These are phyloP conservation scores for Glaucidium brasilianum DNA, from an alignment of 2,113 vertebrate genomes.

Conservation along the genomic window DNA sequence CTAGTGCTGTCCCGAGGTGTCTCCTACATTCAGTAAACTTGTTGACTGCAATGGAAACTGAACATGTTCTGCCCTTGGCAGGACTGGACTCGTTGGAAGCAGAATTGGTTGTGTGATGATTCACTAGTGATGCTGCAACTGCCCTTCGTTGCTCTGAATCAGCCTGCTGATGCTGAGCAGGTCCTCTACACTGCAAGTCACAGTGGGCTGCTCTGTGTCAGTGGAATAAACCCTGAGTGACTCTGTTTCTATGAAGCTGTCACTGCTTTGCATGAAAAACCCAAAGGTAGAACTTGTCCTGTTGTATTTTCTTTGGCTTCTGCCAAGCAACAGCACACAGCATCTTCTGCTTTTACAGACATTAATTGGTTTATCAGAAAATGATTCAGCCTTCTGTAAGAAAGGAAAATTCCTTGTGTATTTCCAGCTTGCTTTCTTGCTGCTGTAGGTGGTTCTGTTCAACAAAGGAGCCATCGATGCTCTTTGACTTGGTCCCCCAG, in stretches of 20 bases:
- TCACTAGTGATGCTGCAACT: background rate
- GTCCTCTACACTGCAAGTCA: background rate
- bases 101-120: background rate
- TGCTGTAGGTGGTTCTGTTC: constrained; percentile 72
- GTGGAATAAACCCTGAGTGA: background rate
- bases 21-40: background rate
- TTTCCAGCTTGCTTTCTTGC: background rate
- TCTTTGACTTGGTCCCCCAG: constrained; percentile 70
- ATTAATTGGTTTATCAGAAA: background rate
- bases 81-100: background rate
- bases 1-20: background rate
- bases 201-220: background rate
- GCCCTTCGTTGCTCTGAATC: background rate
- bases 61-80: fast-evolving
- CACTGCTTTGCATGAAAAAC: background rate
- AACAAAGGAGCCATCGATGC: constrained; percentile 84
- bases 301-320: background rate
- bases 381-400: background rate
- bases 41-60: background rate
- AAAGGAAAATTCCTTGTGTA: background rate
- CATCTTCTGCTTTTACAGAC: background rate
- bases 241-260: background rate
- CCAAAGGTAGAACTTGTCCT: background rate
- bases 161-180: background rate
- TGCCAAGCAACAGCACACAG: background rate